phyloP scores from a whole-genome alignment of 2,888 invertebrate genomes.

The Dioctria rufipes region DNA sequence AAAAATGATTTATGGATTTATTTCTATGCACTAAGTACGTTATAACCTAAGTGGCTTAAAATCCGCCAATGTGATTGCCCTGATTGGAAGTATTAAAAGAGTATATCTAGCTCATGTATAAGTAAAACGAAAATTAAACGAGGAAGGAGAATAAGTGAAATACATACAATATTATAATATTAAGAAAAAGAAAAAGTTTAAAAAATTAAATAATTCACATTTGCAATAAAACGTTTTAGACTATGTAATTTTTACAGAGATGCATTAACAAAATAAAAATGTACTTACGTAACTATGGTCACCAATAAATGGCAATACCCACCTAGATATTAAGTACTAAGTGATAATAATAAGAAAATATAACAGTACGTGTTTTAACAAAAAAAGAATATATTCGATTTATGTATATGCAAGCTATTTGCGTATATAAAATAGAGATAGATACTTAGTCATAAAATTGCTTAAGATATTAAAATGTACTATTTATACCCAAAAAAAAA shows the following conservation, averaged over 20 bases:
- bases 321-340: constrained; percentile 49
- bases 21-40: too few species aligned
- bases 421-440: constrained; percentile 5
- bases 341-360: constrained; percentile 47
- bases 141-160: neutral
- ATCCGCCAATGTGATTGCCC: too few species aligned
- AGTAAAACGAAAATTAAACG: neutral
- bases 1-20: too few species aligned
- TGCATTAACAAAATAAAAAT: constrained; percentile 2
- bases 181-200: neutral
- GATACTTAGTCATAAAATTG: constrained; percentile 31
- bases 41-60: too few species aligned
- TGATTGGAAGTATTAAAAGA: too few species aligned
- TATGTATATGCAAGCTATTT: constrained; percentile 34
- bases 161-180: neutral
- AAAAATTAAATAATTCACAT: neutral
- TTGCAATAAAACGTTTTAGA: constrained; percentile 35
- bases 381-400: neutral
- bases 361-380: constrained; percentile 47
- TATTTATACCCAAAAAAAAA: constrained; percentile 46
- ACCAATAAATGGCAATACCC: constrained; percentile 45
- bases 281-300: neutral
- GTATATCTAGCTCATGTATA: neutral
- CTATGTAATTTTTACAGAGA: constrained; percentile 27
- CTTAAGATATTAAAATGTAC: constrained; percentile 41